Base-by-base conservation (phyloP, 2,113 vertebrate species). In the Rhynchomys soricoides region DNA sequence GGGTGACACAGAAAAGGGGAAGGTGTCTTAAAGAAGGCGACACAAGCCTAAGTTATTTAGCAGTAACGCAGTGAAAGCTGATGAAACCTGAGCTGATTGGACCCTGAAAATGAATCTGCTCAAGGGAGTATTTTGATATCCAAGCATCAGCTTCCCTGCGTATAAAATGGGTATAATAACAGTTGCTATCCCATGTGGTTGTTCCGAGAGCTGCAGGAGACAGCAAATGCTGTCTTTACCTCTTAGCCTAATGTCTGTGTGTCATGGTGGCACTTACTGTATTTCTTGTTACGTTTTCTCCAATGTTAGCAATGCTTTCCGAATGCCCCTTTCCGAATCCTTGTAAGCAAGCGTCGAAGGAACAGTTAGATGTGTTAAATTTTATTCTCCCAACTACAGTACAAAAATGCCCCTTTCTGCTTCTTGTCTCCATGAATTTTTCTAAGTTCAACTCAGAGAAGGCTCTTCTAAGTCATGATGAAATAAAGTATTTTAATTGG, bases 401-500 rank as follows among this genome's bases (percentile, higher is more conserved):
- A 52, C 62, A 68, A 74, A 79, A 79, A 95, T 77, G 59, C 57
- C 71, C 59, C 81, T 85, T 81, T 29, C 78, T 34, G 29, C 4
- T 90, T 86, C 62, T 90, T 83, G 52, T 82, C 31, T 90, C 50
- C 34, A 86, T 95, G 85, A 92, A 90, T 92, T 89, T 96, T 94
- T 85, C 34, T 70, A 89, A 95, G 86, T 74, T 96, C 71, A 94
- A 96, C 86, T 91, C 68, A 12, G 81, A 89, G 73, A 94, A 96
- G 55, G 94, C 71, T 43, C 90, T 59, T 78, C 66, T 90, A 29
- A 96, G 89, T 95, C 96, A 93, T 95, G 90, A 85, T 52, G 94
- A 96, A 62, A 94, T n/a, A 75, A 68, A 94, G 68, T 74, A 73
- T 96, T 92, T 92, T 91, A 94, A 94, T 94, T 95, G 94, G 92